Evolutionary conservation across 1,140 invertebrate genomes (phyloP).

Genomic region (Lasioglossum albipes): DNA sequence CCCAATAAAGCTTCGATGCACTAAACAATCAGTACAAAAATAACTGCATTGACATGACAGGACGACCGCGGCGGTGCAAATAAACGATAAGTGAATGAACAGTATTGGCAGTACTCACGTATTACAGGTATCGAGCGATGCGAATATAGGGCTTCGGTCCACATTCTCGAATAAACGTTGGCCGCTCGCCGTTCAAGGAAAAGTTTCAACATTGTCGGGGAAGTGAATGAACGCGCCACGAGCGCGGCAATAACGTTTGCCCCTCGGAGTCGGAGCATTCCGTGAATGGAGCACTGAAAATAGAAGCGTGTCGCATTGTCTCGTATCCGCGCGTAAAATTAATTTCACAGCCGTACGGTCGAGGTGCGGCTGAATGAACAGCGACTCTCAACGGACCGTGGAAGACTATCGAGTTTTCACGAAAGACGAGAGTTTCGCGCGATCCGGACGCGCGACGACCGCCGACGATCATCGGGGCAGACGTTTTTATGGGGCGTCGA

Average conservation of each 20-base stretch:
- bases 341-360: slow-evolving; percentile 3
- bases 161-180: too few relatives aligned
- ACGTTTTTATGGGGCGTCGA: slow-evolving; percentile 38
- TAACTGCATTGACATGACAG: too few relatives aligned
- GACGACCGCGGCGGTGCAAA: too few relatives aligned
- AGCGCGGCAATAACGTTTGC: not conserved
- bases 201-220: not conserved
- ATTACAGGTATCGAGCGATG: too few relatives aligned
- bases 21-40: too few relatives aligned
- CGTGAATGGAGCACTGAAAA: not conserved
- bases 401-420: too few relatives aligned
- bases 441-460: slow-evolving; percentile 8
- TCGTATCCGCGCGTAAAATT: not conserved
- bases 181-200: not conserved
- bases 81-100: too few relatives aligned
- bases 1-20: too few relatives aligned
- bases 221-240: not conserved
- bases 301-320: not conserved
- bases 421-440: not conserved
- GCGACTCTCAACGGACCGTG: not conserved
- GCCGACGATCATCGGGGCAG: slow-evolving; percentile 3
- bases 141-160: too few relatives aligned
- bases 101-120: too few relatives aligned
- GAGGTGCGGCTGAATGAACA: not conserved
- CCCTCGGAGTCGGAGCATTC: too few relatives aligned